Evolutionary conservation across 1,140 invertebrate genomes (phyloP).

Genomic region (Thereuonema tuberculata): DNA sequence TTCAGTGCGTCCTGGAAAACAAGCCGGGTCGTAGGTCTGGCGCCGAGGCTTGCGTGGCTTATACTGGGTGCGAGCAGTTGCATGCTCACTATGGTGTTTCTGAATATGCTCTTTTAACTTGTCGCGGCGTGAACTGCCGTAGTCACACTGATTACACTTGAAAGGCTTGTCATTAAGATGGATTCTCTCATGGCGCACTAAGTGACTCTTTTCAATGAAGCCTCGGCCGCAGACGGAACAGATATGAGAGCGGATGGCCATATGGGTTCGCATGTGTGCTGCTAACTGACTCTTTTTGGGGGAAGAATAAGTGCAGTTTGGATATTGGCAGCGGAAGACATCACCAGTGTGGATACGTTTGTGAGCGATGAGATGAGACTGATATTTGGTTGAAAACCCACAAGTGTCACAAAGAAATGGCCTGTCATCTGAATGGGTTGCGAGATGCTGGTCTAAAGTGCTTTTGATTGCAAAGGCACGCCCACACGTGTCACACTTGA

Average conservation of each 20-base stretch:
- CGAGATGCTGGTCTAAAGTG: slow-evolving; percentile 43
- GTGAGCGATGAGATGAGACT: slow-evolving; percentile 49
- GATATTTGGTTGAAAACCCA: slow-evolving; percentile 50
- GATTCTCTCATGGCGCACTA: slow-evolving; percentile 47
- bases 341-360: slow-evolving; percentile 49
- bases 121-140: slow-evolving; percentile 46
- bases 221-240: slow-evolving; percentile 45
- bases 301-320: slow-evolving; percentile 47
- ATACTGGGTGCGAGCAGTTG: slow-evolving; percentile 38
- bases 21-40: slow-evolving; percentile 2
- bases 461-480: slow-evolving; percentile 41
- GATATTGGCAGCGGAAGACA: slow-evolving; percentile 43
- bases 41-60: slow-evolving; percentile 28
- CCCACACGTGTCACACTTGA: slow-evolving; percentile 33
- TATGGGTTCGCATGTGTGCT: slow-evolving; percentile 46
- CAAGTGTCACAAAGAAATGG: slow-evolving; percentile 47
- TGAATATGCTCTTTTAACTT: slow-evolving; percentile 51
- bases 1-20: not conserved
- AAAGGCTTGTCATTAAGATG: slow-evolving; percentile 46
- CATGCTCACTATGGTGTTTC: slow-evolving; percentile 44
- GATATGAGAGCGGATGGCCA: slow-evolving; percentile 44
- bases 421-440: slow-evolving; percentile 39
- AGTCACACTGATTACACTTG: slow-evolving; percentile 45
- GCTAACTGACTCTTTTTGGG: slow-evolving; percentile 50
- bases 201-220: slow-evolving; percentile 52